Evolutionary conservation across 1,140 invertebrate genomes (phyloP).

Genomic region (Cydia fagiglandana): DNA sequence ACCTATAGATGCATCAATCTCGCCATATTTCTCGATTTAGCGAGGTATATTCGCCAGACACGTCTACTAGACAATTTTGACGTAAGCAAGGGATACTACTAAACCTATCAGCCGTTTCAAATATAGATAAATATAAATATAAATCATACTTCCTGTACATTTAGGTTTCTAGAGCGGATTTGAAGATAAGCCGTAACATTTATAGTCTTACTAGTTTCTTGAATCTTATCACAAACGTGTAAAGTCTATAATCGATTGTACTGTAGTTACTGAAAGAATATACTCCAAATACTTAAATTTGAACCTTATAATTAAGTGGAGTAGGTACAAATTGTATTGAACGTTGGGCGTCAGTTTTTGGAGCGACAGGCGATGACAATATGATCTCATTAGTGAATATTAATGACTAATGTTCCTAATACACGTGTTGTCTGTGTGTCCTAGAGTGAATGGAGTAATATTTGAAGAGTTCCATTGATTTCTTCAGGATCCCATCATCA

Average conservation of each 20-base stretch:
- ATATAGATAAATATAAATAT: slow-evolving; percentile 37
- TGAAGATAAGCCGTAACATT: not conserved
- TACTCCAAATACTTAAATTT: not conserved
- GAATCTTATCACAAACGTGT: not conserved
- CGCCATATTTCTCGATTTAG: no score
- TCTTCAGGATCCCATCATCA: no score
- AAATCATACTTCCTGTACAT: slow-evolving; percentile 40
- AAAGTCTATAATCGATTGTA: not conserved
- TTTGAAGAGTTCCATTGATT: no score
- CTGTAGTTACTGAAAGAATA: not conserved
- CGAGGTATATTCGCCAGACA: no score
- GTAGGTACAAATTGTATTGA: not conserved
- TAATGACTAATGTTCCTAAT: not conserved
- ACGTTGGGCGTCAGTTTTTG: not conserved
- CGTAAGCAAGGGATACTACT: not conserved
- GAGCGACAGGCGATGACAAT: not conserved
- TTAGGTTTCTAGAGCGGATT: slow-evolving; percentile 46
- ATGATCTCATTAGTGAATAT: slow-evolving; percentile 25
- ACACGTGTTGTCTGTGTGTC: not conserved
- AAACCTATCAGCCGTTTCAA: not conserved
- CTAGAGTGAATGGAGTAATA: no score
- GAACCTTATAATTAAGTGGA: not conserved
- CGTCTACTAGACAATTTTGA: no score
- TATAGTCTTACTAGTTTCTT: not conserved
- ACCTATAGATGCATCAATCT: no score